phyloP scores from a whole-genome alignment of 2,797 vertebrate species.

The Enteromius paludinosus region DNA sequence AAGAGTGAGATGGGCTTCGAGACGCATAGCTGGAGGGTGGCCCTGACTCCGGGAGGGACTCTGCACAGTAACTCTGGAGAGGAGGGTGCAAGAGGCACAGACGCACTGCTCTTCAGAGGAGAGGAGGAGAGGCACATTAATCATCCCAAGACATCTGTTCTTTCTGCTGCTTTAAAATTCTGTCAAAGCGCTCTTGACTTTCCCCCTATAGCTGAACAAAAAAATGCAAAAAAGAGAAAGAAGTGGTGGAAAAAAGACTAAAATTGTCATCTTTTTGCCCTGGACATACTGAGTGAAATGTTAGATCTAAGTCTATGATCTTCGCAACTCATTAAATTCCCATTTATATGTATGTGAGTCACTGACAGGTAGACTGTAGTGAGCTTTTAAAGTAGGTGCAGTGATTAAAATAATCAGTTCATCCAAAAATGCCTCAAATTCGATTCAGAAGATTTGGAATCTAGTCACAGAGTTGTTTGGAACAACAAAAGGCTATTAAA shows the following conservation, averaged over 20 bases:
- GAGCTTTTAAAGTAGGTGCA: neutral
- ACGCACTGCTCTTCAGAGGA: slow-evolving; percentile 70
- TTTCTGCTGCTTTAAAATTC: slow-evolving; percentile 78
- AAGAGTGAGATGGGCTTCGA: slow-evolving; percentile 16
- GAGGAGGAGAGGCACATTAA: slow-evolving; percentile 76
- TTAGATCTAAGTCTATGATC: slow-evolving; percentile 63
- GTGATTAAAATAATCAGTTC: neutral
- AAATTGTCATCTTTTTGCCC: slow-evolving; percentile 65
- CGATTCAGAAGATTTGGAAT: neutral
- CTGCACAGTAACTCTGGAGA: slow-evolving; percentile 45
- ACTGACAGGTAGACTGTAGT: neutral
- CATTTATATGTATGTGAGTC: slow-evolving; percentile 4
- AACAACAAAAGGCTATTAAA: neutral
- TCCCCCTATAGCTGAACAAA: slow-evolving; percentile 23
- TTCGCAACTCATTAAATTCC: slow-evolving; percentile 48
- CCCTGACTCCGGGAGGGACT: slow-evolving; percentile 58
- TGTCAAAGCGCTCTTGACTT: slow-evolving; percentile 71
- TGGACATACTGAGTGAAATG: slow-evolving; percentile 68
- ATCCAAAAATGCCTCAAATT: neutral
- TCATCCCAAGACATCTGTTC: slow-evolving; percentile 82
- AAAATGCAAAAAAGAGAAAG: slow-evolving; percentile 30
- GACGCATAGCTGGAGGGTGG: slow-evolving; percentile 24
- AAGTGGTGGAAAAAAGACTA: slow-evolving; percentile 48
- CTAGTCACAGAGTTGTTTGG: neutral
- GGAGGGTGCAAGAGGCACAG: slow-evolving; percentile 67